Evolutionary conservation across 1,140 invertebrate species (phyloP).

Genomic region (Propsilocerus akamusi): DNA sequence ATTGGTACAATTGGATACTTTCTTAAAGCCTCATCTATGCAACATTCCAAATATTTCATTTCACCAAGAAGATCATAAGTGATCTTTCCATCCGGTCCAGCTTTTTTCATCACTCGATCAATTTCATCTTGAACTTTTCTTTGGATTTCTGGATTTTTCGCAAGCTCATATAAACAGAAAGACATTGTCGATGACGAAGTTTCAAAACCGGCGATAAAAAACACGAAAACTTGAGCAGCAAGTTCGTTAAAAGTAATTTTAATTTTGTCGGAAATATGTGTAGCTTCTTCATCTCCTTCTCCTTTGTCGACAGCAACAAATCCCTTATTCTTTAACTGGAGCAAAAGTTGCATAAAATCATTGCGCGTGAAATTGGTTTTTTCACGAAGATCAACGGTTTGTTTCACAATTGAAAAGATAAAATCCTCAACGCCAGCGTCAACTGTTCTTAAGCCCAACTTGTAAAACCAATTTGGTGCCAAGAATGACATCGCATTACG

Average conservation of each 20-base stretch:
- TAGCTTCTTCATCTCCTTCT: background rate
- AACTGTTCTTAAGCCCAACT: background rate
- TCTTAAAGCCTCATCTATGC: constrained; percentile 32
- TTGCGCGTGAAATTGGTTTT: constrained; percentile 26
- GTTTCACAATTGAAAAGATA: constrained; percentile 28
- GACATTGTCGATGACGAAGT: constrained; percentile 32
- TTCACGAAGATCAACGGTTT: constrained; percentile 30
- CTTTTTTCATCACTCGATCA: constrained; percentile 11
- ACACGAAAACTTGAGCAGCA: constrained; percentile 32
- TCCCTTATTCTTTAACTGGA: constrained; percentile 27
- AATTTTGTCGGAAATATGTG: constrained; percentile 27
- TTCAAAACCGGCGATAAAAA: constrained; percentile 41
- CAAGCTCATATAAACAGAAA: constrained; percentile 33
- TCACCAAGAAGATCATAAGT: constrained; percentile 22
- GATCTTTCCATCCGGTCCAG: constrained; percentile 11
- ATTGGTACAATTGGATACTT: constrained; percentile 36
- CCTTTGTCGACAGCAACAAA: background rate
- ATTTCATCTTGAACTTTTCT: constrained; percentile 34
- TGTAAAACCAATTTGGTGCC: background rate
- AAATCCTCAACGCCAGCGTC: constrained; percentile 15
- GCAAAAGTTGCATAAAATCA: constrained; percentile 33
- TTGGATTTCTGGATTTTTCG: constrained; percentile 31
- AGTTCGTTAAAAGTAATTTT: constrained; percentile 13
- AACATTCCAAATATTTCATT: constrained; percentile 27
- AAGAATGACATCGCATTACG: background rate